phyloP scores from a whole-genome alignment of 1,140 invertebrate species.

The Eulimnadia texana region DNA sequence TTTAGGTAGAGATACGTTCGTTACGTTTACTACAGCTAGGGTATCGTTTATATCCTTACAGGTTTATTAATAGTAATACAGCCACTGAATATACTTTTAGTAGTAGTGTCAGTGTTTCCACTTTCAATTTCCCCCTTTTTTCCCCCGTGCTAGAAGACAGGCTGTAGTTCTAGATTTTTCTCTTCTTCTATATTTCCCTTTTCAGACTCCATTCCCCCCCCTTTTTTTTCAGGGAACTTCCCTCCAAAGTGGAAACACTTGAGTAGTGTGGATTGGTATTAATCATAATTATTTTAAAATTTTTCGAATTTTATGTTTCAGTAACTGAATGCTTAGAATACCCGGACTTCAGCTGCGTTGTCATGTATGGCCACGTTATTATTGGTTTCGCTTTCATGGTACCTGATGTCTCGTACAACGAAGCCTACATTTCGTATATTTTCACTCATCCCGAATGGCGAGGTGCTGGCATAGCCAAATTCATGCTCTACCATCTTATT shows the following conservation, averaged over 20 bases:
- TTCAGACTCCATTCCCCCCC: too few relatives aligned
- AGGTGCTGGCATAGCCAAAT: conserved; percentile 59
- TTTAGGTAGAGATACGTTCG: too few relatives aligned
- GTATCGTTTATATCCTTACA: too few relatives aligned
- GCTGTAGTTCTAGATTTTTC: too few relatives aligned
- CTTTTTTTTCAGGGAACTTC: too few relatives aligned
- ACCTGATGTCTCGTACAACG: conserved; percentile 62
- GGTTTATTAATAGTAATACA: too few relatives aligned
- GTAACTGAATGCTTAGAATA: conserved; percentile 78
- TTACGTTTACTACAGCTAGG: too few relatives aligned
- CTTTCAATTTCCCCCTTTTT: too few relatives aligned
- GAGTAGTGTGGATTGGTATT: neutral
- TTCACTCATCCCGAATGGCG: conserved; percentile 76
- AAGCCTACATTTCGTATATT: conserved; percentile 79
- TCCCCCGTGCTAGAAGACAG: too few relatives aligned
- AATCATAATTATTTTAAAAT: conserved; percentile 5
- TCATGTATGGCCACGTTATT: conserved; percentile 64
- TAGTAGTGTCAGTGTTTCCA: too few relatives aligned
- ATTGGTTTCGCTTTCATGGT: conserved; percentile 79
- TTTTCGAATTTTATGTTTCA: conserved; percentile 33
- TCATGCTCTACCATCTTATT: conserved; percentile 85
- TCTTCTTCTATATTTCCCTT: too few relatives aligned
- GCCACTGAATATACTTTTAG: too few relatives aligned
- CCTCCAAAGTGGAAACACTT: neutral
- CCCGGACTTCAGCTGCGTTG: conserved; percentile 82